phyloP scores from a whole-genome alignment of 2,113 vertebrate genomes.

The Lathamus discolor region DNA sequence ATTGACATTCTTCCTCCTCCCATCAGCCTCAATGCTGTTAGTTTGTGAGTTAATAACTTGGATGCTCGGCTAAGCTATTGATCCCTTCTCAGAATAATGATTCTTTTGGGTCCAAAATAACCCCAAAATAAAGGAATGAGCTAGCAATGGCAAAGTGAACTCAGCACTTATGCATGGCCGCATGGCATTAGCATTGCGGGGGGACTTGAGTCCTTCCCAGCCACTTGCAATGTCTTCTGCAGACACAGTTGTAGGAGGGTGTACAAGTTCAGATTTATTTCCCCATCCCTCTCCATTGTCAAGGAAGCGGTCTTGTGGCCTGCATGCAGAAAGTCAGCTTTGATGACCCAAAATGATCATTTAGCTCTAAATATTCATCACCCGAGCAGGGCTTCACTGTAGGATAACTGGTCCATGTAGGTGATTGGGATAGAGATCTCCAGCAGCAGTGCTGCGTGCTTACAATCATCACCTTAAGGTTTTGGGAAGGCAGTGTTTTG shows the following conservation, averaged over 20 bases:
- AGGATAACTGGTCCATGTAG: neutral
- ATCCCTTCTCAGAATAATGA: slow-evolving; percentile 14
- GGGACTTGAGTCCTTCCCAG: neutral
- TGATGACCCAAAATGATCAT: neutral
- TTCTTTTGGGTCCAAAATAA: slow-evolving; percentile 30
- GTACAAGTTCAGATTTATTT: neutral
- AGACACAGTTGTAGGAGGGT: fast-evolving
- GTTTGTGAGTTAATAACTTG: slow-evolving; percentile 68
- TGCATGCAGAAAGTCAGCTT: neutral
- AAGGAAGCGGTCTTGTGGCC: neutral
- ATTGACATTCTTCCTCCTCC: slow-evolving; percentile 58
- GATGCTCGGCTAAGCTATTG: slow-evolving; percentile 42
- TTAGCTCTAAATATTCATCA: neutral
- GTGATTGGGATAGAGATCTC: fast-evolving
- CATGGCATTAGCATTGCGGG: neutral
- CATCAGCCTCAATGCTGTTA: neutral
- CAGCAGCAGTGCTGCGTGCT: neutral
- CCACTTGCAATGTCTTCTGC: fast-evolving
- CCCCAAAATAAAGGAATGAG: neutral
- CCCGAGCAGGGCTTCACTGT: neutral
- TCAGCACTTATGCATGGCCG: fast-evolving
- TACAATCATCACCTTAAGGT: neutral
- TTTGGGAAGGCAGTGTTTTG: neutral
- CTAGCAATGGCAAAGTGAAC: neutral
- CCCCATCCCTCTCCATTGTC: neutral